Base-by-base conservation (phyloP, 1,140 invertebrate species). In the Neoseiulus cucumeris region DNA sequence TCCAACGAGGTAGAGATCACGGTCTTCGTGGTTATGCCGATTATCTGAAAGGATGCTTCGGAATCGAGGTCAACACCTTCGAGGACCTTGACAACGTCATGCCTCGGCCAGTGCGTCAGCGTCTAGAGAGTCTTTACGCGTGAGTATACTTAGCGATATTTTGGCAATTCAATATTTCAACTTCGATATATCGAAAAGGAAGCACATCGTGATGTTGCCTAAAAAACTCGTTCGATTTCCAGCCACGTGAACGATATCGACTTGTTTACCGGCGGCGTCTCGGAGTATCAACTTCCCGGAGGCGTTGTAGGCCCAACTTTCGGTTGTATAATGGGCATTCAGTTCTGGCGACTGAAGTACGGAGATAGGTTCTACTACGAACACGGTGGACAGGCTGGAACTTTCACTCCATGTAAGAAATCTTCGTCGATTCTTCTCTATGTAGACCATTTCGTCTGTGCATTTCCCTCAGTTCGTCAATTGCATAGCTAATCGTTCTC, bases 11-110 rank as follows among this genome's bases (percentile, higher is more conserved):
- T 1, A 71, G 92, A 44, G 91, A 96, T 73, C 91, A 95, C 72
- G 92, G 90, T 9, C 77, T 95, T 6, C 83, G 87, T 0, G 78
- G 86, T 0, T 93, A 91, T 72, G 85, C 84, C 1, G 76, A 82
- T 0, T 94, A 87, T 85, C 79, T 88, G 51, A 80, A 85, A 66
- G 82, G 86, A 0, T 92, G 89, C 74, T 85, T 86, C 2, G 74
- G 92, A 7, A 81, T 82, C 1, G 73, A 80, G 5, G 81, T 91
- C 25, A 78, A 75, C 25, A 82, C 75, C 17, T 93, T 89, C 82
- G 78, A 82, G 4, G 87, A 93, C 71, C 78, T 92, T 33, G 79
- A 83, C 12, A 74, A 76, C 47, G 81, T 87, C 0, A 85, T 89
- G 76, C 51, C 51, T 17, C 51, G 51, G 14, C 51, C 51, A 14